A percentile compares a stretch with the other conserved stretches of the same genome.
These are phyloP conservation scores for Manis pentadactyla DNA, from an alignment of 2,797 vertebrate genomes.

Conservation along the genomic window DNA sequence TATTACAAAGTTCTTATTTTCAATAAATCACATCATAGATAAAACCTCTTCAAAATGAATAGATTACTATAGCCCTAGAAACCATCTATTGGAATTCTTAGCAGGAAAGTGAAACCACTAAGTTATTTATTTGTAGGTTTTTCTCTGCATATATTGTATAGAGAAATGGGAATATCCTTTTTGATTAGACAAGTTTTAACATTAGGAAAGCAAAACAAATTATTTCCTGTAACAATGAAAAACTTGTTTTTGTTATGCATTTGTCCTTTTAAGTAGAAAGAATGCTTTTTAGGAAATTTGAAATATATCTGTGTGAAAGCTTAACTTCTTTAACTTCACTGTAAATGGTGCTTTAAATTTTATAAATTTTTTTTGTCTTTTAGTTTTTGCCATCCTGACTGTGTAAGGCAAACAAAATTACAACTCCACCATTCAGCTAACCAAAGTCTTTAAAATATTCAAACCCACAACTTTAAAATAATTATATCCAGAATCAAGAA, in stretches of 20 bases:
- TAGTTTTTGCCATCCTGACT: background rate
- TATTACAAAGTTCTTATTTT: slow-evolving; percentile 73
- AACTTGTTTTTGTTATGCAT: slow-evolving; percentile 51
- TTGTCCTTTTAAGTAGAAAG: slow-evolving; percentile 15
- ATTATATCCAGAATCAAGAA: background rate
- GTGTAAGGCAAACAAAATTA: slow-evolving; percentile 1
- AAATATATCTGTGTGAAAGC: slow-evolving; percentile 58
- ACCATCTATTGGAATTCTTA: slow-evolving; percentile 68
- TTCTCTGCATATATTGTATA: slow-evolving; percentile 64
- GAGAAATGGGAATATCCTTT: slow-evolving; percentile 35
- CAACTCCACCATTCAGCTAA: background rate
- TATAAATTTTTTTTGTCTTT: background rate
- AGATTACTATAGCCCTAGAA: slow-evolving; percentile 44
- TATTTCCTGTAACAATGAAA: slow-evolving; percentile 50
- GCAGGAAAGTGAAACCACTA: slow-evolving; percentile 56
- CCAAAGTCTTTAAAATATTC: slow-evolving; percentile 55
- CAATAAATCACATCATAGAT: slow-evolving; percentile 79
- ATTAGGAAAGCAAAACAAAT: slow-evolving; percentile 54
- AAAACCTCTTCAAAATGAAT: slow-evolving; percentile 78
- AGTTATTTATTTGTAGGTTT: slow-evolving; percentile 41
- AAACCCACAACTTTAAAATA: background rate
- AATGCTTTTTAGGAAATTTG: slow-evolving; percentile 42
- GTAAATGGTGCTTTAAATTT: slow-evolving; percentile 32
- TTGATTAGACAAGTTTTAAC: slow-evolving; percentile 70
- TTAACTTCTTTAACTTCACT: slow-evolving; percentile 32